These are phyloP conservation scores for Dipus sagitta DNA, from an alignment of 2,797 vertebrate genomes.

Conservation along the genomic window DNA sequence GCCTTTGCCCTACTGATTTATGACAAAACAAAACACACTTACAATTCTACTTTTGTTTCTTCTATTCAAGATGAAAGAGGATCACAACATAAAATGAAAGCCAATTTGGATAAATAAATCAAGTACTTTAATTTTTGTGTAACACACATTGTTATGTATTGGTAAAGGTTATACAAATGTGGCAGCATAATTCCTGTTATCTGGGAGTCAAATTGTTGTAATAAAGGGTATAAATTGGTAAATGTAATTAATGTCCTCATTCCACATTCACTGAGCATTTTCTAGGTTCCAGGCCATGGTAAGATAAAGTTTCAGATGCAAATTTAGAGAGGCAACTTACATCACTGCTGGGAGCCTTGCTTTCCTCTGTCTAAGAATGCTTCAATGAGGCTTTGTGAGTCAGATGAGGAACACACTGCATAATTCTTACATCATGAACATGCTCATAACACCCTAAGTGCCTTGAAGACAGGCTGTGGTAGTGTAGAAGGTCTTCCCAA, in stretches of 20 bases:
- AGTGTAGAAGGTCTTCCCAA: not conserved
- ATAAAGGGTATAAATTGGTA: not conserved
- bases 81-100: constrained; percentile 13
- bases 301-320: not conserved
- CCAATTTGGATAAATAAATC: not conserved
- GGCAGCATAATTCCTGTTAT: not conserved
- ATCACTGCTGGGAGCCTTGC: not conserved
- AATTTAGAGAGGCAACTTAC: not conserved
- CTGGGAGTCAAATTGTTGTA: not conserved
- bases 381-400: not conserved
- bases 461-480: not conserved
- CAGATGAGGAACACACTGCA: not conserved
- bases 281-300: not conserved
- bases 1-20: not conserved
- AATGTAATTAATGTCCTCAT: not conserved
- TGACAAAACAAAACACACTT: not conserved
- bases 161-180: not conserved
- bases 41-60: not conserved
- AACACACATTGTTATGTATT: not conserved
- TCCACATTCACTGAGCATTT: not conserved
- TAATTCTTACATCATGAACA: accelerated
- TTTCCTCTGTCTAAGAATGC: not conserved
- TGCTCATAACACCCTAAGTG: no score
- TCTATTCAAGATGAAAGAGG: not conserved
- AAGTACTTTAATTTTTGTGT: not conserved